Evolutionary conservation across 2,113 vertebrate genomes (phyloP), one percentile per base, ranked within the genome.

Genomic region (Galeopterus variegatus): DNA sequence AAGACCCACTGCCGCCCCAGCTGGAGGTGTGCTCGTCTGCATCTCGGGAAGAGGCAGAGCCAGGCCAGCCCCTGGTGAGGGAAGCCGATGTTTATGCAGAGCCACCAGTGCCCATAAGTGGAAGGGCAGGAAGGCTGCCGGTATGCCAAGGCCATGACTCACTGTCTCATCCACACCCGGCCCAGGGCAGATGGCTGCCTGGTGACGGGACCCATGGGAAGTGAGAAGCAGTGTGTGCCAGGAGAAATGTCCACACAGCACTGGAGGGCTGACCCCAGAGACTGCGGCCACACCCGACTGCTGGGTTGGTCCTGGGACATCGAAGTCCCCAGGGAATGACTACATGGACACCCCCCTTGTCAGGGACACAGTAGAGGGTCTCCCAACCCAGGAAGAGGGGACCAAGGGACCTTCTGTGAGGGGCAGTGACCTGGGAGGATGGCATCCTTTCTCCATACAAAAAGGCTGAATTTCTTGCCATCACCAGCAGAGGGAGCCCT

Each of bases 401-500:
- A 81, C 36, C 9, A 6, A 64, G 41, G 48, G 23, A 28, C 18
- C 1, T 41, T 85, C 18, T 17, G 9, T 28, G 86, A 58, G 4
- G 12, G 23, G 17, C 8, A 58, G 3, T 4, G 23, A n/a, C 2
- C 2, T 17, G 10, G 28, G 23, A 2, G 28, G 4, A 31, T 15
- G 0, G 21, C 13, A 24, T 2, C 33, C 65, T 54, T 31, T 50
- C 28, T 54, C 70, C 31, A 13, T 28, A 48, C 23, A 52, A 60
- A 89, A 7, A 33, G 28, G 8, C 31, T 31, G 83, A 85, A 52
- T 23, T 88, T 77, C 86, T 41, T 26, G 15, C 17, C 8, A 17
- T 8, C 2, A 67, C 92, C 96, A 97, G 92, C 87, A 97, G 97
- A 95, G 96, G 96, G 97, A 83, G 6, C 56, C 75, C 21, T 52